phyloP scores from a whole-genome alignment of 2,113 vertebrate genomes.

The Pomatorhinus ruficollis region DNA sequence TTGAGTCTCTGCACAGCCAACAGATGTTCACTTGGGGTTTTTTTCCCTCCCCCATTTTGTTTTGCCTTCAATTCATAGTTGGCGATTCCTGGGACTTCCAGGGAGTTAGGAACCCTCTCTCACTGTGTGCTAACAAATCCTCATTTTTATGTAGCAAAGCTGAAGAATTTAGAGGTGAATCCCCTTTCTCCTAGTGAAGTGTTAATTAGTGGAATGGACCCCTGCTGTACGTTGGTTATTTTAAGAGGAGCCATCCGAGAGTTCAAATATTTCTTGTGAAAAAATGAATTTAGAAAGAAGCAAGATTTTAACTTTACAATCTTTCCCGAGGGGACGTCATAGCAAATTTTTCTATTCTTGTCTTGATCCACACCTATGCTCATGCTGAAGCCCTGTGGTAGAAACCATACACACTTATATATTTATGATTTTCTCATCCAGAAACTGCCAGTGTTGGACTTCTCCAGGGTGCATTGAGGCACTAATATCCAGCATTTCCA shows the following conservation, averaged over 20 bases:
- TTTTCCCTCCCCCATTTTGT: neutral
- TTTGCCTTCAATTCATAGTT: neutral
- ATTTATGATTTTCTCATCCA: neutral
- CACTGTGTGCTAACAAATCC: neutral
- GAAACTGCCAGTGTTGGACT: neutral
- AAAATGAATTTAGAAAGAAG: conserved; percentile 32
- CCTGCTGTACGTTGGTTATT: neutral
- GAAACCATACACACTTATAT: neutral
- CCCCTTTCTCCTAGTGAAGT: neutral
- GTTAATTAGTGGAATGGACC: conserved; percentile 22
- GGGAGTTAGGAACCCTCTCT: neutral
- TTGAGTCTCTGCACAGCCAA: neutral
- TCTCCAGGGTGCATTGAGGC: neutral
- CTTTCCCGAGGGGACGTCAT: neutral
- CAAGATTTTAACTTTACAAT: neutral
- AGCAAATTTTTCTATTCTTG: neutral
- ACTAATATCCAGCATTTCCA: neutral
- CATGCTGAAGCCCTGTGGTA: neutral
- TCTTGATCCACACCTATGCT: neutral
- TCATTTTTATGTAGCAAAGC: neutral
- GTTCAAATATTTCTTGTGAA: neutral
- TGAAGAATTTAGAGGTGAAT: neutral
- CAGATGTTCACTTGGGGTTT: conserved; percentile 2
- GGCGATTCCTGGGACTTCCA: neutral
- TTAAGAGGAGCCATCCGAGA: neutral